Evolutionary conservation across 2,113 vertebrate species (phyloP), one percentile per base, ranked within the genome.

Genomic region (Callopanchax toddi): DNA sequence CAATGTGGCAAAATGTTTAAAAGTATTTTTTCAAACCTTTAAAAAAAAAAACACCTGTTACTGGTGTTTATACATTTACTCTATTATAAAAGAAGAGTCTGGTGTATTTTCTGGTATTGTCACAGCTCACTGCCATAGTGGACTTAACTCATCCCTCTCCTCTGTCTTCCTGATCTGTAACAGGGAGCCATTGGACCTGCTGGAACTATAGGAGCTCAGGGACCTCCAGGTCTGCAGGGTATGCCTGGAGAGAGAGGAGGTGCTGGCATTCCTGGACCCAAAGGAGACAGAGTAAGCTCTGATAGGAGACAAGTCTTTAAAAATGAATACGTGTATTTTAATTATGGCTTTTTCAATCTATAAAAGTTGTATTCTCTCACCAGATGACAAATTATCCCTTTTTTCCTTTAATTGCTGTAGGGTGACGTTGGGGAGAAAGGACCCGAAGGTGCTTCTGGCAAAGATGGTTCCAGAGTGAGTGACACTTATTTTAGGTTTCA

Each of bases 371-470:
- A 7, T 17, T 37, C 23, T 3, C 11, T 13, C 53, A n/a, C 4
- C n/a, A 53, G 44, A 2, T 54, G 1, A 55, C 43, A 66, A 44
- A 71, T 11, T 29, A 20, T 46, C 34, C 66, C 26, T 48, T 59
- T 74, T 45, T 17, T 71, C 5, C 2, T 3, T 59, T 37, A 13
- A 0, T 48, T 32, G 43, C 1, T 11, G 0, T 60, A 99, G 97
- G 97, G 97, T 72, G 97, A 99, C 2, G n/a, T 94, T 11, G 97
- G 97, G 58, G 97, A 97, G 82, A 99, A 98, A 71, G 97, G 97
- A 50, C 96, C 96, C 0, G 97, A 99, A 81, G 97, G 97, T 57
- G 96, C 97, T 40, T 79, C 96, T 0, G 96, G 97, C 11, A 99
- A 99, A 87, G 97, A 98, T 0, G 97, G 97, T 0, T 82, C 85